phyloP scores from a whole-genome alignment of 2,797 vertebrate genomes.

The Phrynocephalus forsythii region DNA sequence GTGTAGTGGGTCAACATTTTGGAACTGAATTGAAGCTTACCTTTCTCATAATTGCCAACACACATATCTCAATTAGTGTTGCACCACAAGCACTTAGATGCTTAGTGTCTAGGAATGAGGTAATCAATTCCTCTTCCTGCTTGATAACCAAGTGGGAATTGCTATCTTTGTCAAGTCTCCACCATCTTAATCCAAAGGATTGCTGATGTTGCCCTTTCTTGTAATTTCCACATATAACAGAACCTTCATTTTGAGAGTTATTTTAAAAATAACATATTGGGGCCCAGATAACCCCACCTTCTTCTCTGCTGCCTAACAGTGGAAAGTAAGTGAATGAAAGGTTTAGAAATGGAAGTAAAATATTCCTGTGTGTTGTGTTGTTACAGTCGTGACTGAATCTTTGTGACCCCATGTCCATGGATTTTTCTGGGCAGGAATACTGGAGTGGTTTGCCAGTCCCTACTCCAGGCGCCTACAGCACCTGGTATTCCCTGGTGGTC shows the following conservation, averaged over 20 bases:
- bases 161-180: neutral
- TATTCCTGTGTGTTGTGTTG: too few species aligned
- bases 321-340: too few species aligned
- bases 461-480: too few species aligned
- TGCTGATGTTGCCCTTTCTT: too few species aligned
- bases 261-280: neutral
- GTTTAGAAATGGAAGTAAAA: neutral
- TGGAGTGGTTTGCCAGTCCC: too few species aligned
- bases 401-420: too few species aligned
- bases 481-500: too few species aligned
- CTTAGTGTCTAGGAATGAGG: neutral
- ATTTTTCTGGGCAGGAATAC: too few species aligned
- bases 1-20: too few species aligned
- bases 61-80: neutral
- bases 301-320: neutral
- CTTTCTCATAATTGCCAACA: neutral
- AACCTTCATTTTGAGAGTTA: neutral
- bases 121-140: neutral
- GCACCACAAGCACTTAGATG: neutral
- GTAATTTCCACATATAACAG: neutral
- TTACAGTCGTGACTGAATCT: too few species aligned
- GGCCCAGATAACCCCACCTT: neutral
- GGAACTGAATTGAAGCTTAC: neutral
- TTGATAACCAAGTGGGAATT: neutral
- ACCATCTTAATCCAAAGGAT: neutral